Base-by-base conservation (phyloP, 2,797 vertebrate species). In the Crocodylus rhombifer region DNA sequence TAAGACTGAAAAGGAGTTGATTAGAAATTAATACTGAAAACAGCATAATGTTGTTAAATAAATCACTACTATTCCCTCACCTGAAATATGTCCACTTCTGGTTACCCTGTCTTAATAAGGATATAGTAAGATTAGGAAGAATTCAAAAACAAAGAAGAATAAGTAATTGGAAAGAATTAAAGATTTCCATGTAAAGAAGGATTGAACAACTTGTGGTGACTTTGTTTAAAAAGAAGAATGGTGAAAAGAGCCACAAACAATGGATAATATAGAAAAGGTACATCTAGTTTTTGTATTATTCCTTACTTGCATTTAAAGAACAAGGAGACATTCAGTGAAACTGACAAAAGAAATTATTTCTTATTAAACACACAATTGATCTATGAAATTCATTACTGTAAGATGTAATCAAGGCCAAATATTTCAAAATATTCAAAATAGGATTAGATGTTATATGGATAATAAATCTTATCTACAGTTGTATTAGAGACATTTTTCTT, bases 351-450 rank as follows among this genome's bases (percentile, higher is more conserved):
- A 63, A 86, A 86, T 75, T 86, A 42, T 78, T 89, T 92, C 78
- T 83, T 30, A 57, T 62, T 73, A 60, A 2, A 12, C 65, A 5
- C 85, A 91, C 88, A 91, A 82, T 71, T 91, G 88, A 91, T 82
- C 92, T 93, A 78, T 79, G 89, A 88, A 88, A 75, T 91, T 82
- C 78, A 20, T 30, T 56, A 74, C 86, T 85, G 65, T 78, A 28
- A 63, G 92, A 82, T 88, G 86, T 60, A 85, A 82, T 88, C 82
- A 77, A 91, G 85, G 88, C 81, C 92, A 91, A 82, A 67, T 36
- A 77, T 74, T 85, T 89, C 82, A 85, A 79, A 82, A 78, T 89
- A 91, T 88, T 91, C 89, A 86, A 85, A 86, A 86, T 82, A 71
- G 89, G 75, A 88, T 91, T 86, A 79, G 78, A 20, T 78, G 88